Percentiles rank a stretch among this genome's conserved stretches.
phyloP scores from a whole-genome alignment of 2,113 vertebrate species.

The Sphyrna mokarran region DNA sequence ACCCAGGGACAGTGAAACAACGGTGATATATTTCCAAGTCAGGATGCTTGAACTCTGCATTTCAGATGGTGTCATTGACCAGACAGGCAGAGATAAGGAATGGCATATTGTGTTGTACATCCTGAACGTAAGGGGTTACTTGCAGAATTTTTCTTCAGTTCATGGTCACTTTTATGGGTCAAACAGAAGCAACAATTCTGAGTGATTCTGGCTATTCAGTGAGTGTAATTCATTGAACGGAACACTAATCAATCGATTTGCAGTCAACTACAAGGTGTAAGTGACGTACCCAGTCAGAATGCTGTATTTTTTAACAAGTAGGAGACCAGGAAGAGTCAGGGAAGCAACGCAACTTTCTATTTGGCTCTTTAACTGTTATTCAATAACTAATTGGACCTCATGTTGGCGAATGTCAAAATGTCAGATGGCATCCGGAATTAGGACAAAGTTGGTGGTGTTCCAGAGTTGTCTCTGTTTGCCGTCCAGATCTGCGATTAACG shows the following conservation, averaged over 20 bases:
- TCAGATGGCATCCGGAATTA: slow-evolving; percentile 18
- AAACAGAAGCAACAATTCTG: neutral
- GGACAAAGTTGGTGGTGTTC: slow-evolving; percentile 19
- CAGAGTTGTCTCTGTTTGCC: slow-evolving; percentile 17
- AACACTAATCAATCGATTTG: neutral
- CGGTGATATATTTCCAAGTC: too few species aligned
- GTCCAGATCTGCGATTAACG: slow-evolving; percentile 21
- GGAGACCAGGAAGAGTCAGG: neutral
- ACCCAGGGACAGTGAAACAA: too few species aligned
- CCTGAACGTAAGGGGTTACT: neutral
- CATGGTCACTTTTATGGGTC: neutral
- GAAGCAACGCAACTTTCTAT: neutral
- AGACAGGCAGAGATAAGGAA: too few species aligned
- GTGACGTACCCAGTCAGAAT: neutral
- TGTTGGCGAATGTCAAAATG: slow-evolving; percentile 24
- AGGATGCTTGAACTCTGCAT: neutral
- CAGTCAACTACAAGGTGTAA: neutral
- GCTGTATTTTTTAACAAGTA: neutral
- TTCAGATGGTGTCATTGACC: too few species aligned
- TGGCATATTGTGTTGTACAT: neutral
- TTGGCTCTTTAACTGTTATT: neutral
- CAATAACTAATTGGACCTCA: slow-evolving; percentile 16
- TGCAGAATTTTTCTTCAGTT: neutral
- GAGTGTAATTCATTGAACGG: neutral
- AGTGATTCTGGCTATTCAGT: neutral